A percentile compares a stretch with the other conserved stretches of the same genome.
These are phyloP conservation scores for Rhagoletis zephyria DNA, from an alignment of 1,140 invertebrate species.

Conservation along the genomic window DNA sequence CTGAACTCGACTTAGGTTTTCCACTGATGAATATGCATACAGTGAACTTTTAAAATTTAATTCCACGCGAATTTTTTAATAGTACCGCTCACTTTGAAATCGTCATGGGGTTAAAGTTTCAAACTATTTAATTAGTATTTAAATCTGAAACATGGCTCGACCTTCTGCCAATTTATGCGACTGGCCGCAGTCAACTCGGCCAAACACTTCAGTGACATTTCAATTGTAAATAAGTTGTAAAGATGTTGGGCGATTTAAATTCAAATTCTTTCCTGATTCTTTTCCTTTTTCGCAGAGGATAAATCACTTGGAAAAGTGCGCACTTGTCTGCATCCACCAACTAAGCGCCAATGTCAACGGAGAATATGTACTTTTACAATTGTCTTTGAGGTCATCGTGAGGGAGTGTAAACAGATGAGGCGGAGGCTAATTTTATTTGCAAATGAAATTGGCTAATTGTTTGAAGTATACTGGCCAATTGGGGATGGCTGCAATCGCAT, in stretches of 20 bases:
- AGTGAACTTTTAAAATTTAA: no score
- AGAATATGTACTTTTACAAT: not conserved
- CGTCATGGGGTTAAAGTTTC: not conserved
- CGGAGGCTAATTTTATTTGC: slow-evolving; percentile 33
- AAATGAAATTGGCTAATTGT: slow-evolving; percentile 48
- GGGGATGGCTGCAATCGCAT: not conserved
- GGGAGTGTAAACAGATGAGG: not conserved
- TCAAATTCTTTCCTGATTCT: not conserved
- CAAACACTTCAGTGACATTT: slow-evolving; percentile 42
- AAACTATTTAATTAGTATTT: not conserved
- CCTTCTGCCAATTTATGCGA: not conserved
- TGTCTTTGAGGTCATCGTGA: not conserved
- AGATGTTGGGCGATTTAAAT: slow-evolving; percentile 20
- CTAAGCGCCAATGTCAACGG: not conserved
- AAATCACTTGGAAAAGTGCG: not conserved
- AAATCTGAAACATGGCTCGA: not conserved
- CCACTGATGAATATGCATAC: no score
- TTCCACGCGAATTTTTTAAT: no score
- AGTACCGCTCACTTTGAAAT: not conserved
- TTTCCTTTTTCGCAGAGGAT: not conserved
- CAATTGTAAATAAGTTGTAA: slow-evolving; percentile 23
- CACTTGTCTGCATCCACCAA: not conserved
- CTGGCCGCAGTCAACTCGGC: slow-evolving; percentile 7
- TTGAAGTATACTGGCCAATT: not conserved
- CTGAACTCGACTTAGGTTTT: no score